Conservation (phyloP, 92 coral and sea anemone species). For the Scolanthus callimorphus region DNA sequence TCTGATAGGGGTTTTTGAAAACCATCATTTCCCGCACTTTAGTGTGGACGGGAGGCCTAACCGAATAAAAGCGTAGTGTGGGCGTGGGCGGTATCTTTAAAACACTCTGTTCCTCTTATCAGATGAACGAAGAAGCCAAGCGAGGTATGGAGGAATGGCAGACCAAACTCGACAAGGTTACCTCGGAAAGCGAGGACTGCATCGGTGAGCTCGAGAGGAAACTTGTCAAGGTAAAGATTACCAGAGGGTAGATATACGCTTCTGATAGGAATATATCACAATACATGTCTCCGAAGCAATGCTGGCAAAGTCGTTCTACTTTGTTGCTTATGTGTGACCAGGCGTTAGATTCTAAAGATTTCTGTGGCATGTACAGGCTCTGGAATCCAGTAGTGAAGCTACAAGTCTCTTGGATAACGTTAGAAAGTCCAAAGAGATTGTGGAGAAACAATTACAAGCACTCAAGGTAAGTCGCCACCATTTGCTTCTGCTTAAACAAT, state of each 20-base stretch:
- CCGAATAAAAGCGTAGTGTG: too few species aligned
- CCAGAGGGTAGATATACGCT: too few species aligned
- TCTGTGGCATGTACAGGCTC: too few species aligned
- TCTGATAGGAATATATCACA: too few species aligned
- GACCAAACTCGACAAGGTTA: constrained; percentile 71
- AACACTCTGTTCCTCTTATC: not conserved
- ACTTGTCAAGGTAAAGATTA: constrained; percentile 53
- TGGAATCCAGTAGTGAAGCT: constrained; percentile 73
- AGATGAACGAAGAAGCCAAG: constrained; percentile 93
- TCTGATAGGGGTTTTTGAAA: too few species aligned
- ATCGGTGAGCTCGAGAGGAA: constrained; percentile 69
- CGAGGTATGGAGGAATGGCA: constrained; percentile 87
- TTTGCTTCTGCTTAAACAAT: too few species aligned
- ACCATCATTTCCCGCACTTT: too few species aligned
- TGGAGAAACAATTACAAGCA: constrained; percentile 45
- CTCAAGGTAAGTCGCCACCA: constrained; percentile 61
- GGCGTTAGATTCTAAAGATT: too few species aligned
- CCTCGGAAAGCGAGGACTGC: constrained; percentile 73
- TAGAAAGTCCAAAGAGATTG: constrained; percentile 51
- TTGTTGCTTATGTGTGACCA: constrained; percentile 1
- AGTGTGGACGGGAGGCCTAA: too few species aligned
- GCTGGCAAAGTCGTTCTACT: not conserved
- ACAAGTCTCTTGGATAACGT: constrained; percentile 63
- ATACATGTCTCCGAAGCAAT: too few species aligned
- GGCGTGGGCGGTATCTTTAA: too few species aligned